Percentiles rank a stretch among this genome's conserved stretches.
Evolutionary conservation across 2,888 invertebrate species (phyloP).

Genomic region (Oscheius myriophilus): DNA sequence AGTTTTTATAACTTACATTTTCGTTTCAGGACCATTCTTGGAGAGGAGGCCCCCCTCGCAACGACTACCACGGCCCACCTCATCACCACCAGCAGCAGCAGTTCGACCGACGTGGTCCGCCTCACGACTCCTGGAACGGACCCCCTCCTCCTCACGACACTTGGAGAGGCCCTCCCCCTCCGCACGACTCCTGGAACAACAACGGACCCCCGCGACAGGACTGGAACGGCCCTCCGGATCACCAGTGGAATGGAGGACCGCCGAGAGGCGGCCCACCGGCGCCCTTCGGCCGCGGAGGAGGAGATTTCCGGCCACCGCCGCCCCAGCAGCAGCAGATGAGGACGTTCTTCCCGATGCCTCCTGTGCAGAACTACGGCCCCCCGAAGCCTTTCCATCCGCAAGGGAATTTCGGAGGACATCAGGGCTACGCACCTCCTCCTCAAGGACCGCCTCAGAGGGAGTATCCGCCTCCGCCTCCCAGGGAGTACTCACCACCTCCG

Average conservation of each 20-base stretch:
- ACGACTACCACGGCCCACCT: no score
- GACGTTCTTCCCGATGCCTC: no score
- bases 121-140: neutral
- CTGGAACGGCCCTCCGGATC: no score
- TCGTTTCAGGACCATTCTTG: no score
- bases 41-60: no score
- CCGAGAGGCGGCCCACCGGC: neutral
- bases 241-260: no score
- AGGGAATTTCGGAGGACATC: neutral
- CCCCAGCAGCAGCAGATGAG: neutral
- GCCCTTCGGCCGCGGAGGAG: conserved; percentile 1
- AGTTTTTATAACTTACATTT: no score
- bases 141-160: neutral
- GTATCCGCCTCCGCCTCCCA: conserved; percentile 11
- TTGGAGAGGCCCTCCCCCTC: neutral
- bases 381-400: no score
- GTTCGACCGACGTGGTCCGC: no score
- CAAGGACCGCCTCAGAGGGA: neutral
- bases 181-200: neutral
- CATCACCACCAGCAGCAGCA: no score
- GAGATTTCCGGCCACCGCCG: neutral
- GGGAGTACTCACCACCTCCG: conserved; percentile 4
- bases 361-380: no score
- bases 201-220: neutral
- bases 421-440: conserved; percentile 7